Conservation (phyloP, 2,888 invertebrate species). For the Encarsia formosa region DNA sequence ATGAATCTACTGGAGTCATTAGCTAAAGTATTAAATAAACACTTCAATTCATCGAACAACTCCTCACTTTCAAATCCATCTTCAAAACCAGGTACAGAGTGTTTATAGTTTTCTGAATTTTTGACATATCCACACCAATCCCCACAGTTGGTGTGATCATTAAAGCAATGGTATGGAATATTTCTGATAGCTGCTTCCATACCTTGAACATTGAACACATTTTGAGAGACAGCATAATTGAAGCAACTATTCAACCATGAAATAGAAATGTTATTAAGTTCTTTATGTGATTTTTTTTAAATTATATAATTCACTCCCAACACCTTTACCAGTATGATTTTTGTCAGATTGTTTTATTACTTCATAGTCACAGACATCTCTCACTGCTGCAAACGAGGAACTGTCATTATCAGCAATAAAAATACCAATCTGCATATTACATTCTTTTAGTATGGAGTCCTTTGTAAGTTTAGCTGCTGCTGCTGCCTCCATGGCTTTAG, state of each 20-base stretch:
- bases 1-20: constrained; percentile 8
- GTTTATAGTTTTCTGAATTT: constrained; percentile 24
- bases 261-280: constrained; percentile 20
- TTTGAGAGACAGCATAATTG: constrained; percentile 26
- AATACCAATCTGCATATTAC: constrained; percentile 28
- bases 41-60: constrained; percentile 24
- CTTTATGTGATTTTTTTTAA: constrained; percentile 21
- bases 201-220: constrained; percentile 12
- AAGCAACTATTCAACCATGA: constrained; percentile 26
- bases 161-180: constrained; percentile 28
- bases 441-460: constrained; percentile 18
- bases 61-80: constrained; percentile 23
- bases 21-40: constrained; percentile 22
- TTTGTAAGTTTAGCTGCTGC: constrained; percentile 25
- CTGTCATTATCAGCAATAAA: constrained; percentile 33
- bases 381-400: constrained; percentile 28
- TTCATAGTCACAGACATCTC: constrained; percentile 25
- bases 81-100: constrained; percentile 15
- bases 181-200: constrained; percentile 26
- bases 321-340: constrained; percentile 31
- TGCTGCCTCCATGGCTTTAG: constrained; percentile 30
- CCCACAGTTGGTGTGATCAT: constrained; percentile 27
- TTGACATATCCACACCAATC: constrained; percentile 24
- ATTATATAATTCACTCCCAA: constrained; percentile 25
- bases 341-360: constrained; percentile 31